A percentile compares a stretch with the other conserved stretches of the same genome.
Conservation (phyloP, 2,888 invertebrate genomes). For the Trachelus tabidus region DNA sequence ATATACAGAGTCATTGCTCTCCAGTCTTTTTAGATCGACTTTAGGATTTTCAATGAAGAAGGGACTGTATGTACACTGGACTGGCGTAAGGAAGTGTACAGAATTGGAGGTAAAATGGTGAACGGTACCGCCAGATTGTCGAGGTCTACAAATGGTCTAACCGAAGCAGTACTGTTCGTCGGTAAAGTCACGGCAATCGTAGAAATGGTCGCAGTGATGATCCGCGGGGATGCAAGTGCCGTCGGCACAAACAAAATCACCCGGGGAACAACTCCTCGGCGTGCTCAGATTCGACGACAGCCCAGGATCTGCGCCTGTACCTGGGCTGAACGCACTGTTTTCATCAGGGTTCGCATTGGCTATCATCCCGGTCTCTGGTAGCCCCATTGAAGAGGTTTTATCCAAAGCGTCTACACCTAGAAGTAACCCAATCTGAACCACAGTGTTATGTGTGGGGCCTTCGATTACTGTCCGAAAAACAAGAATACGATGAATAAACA, state of each 20-base stretch:
- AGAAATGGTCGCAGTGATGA: slow-evolving; percentile 88
- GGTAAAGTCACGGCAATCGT: slow-evolving; percentile 91
- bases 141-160: slow-evolving; percentile 65
- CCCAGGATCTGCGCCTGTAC: slow-evolving; percentile 64
- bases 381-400: slow-evolving; percentile 54
- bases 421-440: slow-evolving; percentile 62
- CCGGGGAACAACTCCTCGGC: slow-evolving; percentile 59
- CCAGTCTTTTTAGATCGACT: background rate
- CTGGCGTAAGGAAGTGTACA: background rate
- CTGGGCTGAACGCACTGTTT: slow-evolving; percentile 58
- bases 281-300: slow-evolving; percentile 52
- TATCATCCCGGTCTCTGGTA: slow-evolving; percentile 46
- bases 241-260: slow-evolving; percentile 72
- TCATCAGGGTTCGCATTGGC: slow-evolving; percentile 40
- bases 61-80: background rate
- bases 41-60: slow-evolving; percentile 9
- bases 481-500: background rate
- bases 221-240: slow-evolving; percentile 81
- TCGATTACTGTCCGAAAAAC: background rate
- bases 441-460: slow-evolving; percentile 29
- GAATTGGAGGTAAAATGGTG: slow-evolving; percentile 7
- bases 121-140: slow-evolving; percentile 50
- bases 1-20: background rate
- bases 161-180: slow-evolving; percentile 89
- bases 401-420: slow-evolving; percentile 60